Base-by-base conservation (phyloP, 2,113 vertebrate species). In the Bambusicola thoracicus region DNA sequence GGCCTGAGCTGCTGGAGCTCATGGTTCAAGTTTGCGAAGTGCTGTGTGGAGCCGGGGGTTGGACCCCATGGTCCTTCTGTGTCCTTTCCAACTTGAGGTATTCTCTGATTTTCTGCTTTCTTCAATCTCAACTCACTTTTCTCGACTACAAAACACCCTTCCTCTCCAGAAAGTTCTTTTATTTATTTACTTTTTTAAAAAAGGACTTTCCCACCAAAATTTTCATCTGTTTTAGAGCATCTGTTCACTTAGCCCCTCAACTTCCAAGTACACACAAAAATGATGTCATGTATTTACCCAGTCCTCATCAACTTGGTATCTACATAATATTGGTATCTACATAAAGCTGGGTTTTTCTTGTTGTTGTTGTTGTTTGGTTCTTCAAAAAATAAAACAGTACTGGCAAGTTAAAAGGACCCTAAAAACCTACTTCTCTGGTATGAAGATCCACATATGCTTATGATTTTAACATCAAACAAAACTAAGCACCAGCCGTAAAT, bases 381-480 rank as follows among this genome's bases (percentile, higher is more conserved):
- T 69, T 87, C 81, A 85, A 65, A 24, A 87, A 69, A 66, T 53
- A 65, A 48, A 62, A 55, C 6, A 10, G 21, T 66, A 51, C 4
- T 49, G 3, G 1, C 11, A 88, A 86, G 30, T 75, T 61, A 56
- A 59, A 91, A 68, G 15, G 5, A 75, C 27, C 7, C 29, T 12
- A 22, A 81, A 22, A 68, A 84, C 25, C 40, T 66, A 15, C 38
- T 81, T 84, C n/a, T 92, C 75, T 38, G 27, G 40, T 76, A 82
- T 21, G n/a, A 81, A 89, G 72, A 66, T 18, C 19, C 53, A 79
- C 81, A 87, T 65, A 78, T 93, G 84, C 44, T 84, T 79, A 59
- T 49, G 36, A 91, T 93, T 92, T 86, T 75, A 81, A 44, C 17
- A 58, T 51, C 48, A 84, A 68, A 79, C 79, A 38, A 92, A 85